These are phyloP conservation scores for Tachystola acroxantha DNA, from an alignment of 2,888 invertebrate genomes.

Conservation along the genomic window DNA sequence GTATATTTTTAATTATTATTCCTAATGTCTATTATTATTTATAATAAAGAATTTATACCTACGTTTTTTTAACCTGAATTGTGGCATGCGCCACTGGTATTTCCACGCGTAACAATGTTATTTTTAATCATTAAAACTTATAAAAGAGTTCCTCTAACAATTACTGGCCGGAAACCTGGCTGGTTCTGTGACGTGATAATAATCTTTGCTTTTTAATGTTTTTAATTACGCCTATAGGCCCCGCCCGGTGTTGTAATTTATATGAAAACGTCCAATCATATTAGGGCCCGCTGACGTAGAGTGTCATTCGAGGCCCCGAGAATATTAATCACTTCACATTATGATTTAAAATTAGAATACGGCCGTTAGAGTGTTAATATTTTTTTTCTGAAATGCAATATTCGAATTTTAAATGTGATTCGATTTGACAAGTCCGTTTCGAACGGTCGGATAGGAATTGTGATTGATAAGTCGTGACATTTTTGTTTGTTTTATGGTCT, in stretches of 20 bases:
- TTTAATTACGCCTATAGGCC: conserved; percentile 64
- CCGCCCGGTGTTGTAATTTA: conserved; percentile 62
- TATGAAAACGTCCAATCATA: conserved; percentile 72
- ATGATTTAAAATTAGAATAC: conserved; percentile 35
- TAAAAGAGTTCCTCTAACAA: conserved; percentile 46
- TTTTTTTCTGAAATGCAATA: conserved; percentile 25
- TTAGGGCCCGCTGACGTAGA: conserved; percentile 60
- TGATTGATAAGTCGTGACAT: conserved; percentile 26
- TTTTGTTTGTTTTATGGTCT: conserved; percentile 5
- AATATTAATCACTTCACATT: conserved; percentile 59
- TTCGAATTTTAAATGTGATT: conserved; percentile 35
- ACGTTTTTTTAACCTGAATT: background rate
- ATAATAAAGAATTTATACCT: too few relatives aligned
- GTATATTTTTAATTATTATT: too few relatives aligned
- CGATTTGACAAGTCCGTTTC: conserved; percentile 36
- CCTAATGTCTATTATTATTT: background rate
- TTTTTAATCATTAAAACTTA: conserved; percentile 32
- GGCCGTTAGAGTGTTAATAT: conserved; percentile 32
- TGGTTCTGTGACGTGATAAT: conserved; percentile 55
- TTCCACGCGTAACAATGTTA: conserved; percentile 28
- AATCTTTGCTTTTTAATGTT: conserved; percentile 68
- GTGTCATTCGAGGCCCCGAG: conserved; percentile 47
- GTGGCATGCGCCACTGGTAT: conserved; percentile 9
- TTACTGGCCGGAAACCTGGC: conserved; percentile 59
- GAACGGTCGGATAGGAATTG: conserved; percentile 23